A percentile compares a stretch with the other conserved stretches of the same genome.
Conservation (phyloP, 2,888 invertebrate species). For the Apamea sordens region DNA sequence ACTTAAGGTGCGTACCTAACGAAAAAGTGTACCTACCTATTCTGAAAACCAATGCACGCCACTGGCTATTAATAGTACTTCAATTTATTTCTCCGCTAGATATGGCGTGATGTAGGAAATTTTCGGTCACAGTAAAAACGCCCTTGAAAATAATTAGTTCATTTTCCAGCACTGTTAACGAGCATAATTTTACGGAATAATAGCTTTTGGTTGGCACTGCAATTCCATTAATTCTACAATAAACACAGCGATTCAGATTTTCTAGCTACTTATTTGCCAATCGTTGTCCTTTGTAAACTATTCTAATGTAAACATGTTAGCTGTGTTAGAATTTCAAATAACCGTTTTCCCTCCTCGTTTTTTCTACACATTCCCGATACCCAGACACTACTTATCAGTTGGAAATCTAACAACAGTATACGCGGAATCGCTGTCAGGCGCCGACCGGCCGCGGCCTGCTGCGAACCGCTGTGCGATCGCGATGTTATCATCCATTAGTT, state of each 20-base stretch:
- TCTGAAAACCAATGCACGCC: too few relatives aligned
- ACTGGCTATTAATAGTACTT: neutral
- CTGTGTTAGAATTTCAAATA: conserved; percentile 15
- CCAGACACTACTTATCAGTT: conserved; percentile 51
- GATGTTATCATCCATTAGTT: conserved; percentile 57
- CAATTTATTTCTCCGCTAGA: neutral
- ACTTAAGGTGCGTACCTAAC: too few relatives aligned
- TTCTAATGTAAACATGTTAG: conserved; percentile 5
- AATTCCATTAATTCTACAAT: neutral
- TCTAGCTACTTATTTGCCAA: neutral
- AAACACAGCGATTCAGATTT: conserved; percentile 4
- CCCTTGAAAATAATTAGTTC: neutral
- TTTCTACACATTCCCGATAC: conserved; percentile 29
- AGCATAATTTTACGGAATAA: conserved; percentile 7
- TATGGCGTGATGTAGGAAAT: neutral
- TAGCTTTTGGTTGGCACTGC: neutral
- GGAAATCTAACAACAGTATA: conserved; percentile 58
- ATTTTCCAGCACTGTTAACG: neutral
- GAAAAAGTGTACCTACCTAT: too few relatives aligned
- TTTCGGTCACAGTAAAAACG: neutral
- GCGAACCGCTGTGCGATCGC: conserved; percentile 46
- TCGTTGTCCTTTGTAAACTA: neutral
- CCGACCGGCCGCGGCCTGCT: conserved; percentile 57
- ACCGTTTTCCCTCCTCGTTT: conserved; percentile 11
- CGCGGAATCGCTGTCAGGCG: conserved; percentile 62